These are phyloP conservation scores for Grammomys surdaster DNA, from an alignment of 2,113 vertebrate genomes.

Conservation along the genomic window DNA sequence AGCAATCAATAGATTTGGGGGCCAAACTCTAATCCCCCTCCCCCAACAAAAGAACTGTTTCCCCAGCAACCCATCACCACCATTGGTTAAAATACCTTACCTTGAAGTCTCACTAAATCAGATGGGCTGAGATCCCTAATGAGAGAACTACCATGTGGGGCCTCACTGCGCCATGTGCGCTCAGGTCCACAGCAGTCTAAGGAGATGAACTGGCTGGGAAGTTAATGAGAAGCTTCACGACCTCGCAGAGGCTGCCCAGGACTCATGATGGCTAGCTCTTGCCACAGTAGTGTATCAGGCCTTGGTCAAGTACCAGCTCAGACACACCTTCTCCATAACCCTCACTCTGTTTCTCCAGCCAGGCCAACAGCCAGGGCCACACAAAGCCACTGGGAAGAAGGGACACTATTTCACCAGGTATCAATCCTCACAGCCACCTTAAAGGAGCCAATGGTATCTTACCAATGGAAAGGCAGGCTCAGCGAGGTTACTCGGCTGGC, in stretches of 20 bases:
- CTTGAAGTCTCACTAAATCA: constrained; percentile 13
- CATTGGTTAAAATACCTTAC: constrained; percentile 30
- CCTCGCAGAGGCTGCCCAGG: no score
- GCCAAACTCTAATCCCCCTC: neutral
- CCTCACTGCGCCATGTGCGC: neutral
- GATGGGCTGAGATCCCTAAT: neutral
- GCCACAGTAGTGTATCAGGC: neutral
- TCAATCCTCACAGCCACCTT: neutral
- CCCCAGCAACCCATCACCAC: neutral
- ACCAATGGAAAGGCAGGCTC: neutral
- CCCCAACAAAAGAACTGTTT: neutral
- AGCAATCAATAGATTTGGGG: neutral
- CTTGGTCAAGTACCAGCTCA: neutral
- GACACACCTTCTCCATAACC: neutral
- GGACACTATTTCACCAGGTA: accelerated
- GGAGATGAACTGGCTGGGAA: neutral
- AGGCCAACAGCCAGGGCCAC: neutral
- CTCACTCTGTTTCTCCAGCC: neutral
- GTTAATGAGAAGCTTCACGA: neutral
- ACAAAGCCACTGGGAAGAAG: neutral
- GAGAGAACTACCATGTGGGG: constrained; percentile 24
- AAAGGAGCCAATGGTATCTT: no score
- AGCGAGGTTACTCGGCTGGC: neutral
- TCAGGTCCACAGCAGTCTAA: neutral
- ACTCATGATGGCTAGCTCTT: neutral